phyloP scores from a whole-genome alignment of 1,140 invertebrate genomes.

The Drosophila sp. region DNA sequence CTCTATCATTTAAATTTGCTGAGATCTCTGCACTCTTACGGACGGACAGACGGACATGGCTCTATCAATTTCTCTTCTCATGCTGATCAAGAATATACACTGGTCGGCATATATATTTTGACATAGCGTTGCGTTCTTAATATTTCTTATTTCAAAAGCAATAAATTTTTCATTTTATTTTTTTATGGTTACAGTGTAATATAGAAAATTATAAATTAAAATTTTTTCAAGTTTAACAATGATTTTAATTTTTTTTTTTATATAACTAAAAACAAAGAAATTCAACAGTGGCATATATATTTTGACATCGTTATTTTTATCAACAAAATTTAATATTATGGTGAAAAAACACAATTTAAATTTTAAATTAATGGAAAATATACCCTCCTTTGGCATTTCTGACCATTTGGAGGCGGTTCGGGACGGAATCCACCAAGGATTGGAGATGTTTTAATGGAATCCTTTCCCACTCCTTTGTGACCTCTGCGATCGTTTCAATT shows the following conservation, averaged over 20 bases:
- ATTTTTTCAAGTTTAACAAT: not conserved
- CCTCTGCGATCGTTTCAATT: slow-evolving; percentile 20
- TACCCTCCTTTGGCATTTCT: slow-evolving; percentile 22
- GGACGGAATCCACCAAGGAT: slow-evolving; percentile 23
- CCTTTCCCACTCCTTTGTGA: slow-evolving; percentile 22
- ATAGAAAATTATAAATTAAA: slow-evolving; percentile 12
- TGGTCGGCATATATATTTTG: no score
- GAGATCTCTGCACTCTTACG: no score
- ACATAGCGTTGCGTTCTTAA: no score
- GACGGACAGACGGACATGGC: no score
- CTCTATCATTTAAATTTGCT: no score
- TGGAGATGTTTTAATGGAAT: slow-evolving; percentile 16
- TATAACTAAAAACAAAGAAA: slow-evolving; percentile 12
- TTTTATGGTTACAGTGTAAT: slow-evolving; percentile 8
- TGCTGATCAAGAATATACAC: no score
- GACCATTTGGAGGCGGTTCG: slow-evolving; percentile 20
- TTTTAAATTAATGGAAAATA: slow-evolving; percentile 27
- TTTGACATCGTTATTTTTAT: slow-evolving; percentile 14
- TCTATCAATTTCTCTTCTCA: no score
- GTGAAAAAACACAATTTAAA: slow-evolving; percentile 17
- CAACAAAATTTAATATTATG: slow-evolving; percentile 11
- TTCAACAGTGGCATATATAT: slow-evolving; percentile 19
- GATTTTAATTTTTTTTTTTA: slow-evolving; percentile 2
- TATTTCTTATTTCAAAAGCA: no score
- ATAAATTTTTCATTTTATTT: not conserved